These are phyloP conservation scores for Hipparchia semele DNA, from an alignment of 2,888 invertebrate genomes.

Conservation along the genomic window DNA sequence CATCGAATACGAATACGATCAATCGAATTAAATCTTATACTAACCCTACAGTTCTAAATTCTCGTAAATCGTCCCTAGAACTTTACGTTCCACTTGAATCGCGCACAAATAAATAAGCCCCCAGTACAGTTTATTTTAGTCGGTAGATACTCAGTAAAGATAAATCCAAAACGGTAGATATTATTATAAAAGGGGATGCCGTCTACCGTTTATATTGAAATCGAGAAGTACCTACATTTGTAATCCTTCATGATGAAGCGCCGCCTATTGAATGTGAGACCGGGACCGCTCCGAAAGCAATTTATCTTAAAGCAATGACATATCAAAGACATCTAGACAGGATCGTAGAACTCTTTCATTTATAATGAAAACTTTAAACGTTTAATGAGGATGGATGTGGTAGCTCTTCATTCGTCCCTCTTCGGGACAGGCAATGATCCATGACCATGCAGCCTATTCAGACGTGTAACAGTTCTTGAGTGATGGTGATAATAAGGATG, in stretches of 20 bases:
- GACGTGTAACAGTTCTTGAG: too few relatives aligned
- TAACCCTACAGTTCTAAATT: too few relatives aligned
- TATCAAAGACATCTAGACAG: slow-evolving; percentile 25
- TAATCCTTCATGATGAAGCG: slow-evolving; percentile 37
- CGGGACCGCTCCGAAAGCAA: slow-evolving; percentile 22
- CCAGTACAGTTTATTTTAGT: not conserved
- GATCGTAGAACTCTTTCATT: slow-evolving; percentile 8
- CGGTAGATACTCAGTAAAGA: not conserved
- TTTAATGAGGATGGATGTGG: too few relatives aligned
- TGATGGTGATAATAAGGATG: too few relatives aligned
- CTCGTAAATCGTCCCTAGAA: not conserved
- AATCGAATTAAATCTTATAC: too few relatives aligned
- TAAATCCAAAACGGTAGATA: not conserved
- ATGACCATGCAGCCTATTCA: too few relatives aligned
- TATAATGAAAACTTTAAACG: not conserved
- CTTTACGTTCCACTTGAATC: not conserved
- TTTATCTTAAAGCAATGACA: slow-evolving; percentile 31
- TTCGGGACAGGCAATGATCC: too few relatives aligned
- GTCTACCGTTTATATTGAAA: slow-evolving; percentile 27
- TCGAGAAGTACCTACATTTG: slow-evolving; percentile 24
- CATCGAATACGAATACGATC: too few relatives aligned
- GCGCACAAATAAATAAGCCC: not conserved
- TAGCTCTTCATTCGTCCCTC: not conserved
- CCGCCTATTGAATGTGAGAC: slow-evolving; percentile 31
- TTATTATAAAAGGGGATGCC: slow-evolving; percentile 6